Base-by-base conservation (phyloP, 2,888 invertebrate species). In the Tenodera sinensis region DNA sequence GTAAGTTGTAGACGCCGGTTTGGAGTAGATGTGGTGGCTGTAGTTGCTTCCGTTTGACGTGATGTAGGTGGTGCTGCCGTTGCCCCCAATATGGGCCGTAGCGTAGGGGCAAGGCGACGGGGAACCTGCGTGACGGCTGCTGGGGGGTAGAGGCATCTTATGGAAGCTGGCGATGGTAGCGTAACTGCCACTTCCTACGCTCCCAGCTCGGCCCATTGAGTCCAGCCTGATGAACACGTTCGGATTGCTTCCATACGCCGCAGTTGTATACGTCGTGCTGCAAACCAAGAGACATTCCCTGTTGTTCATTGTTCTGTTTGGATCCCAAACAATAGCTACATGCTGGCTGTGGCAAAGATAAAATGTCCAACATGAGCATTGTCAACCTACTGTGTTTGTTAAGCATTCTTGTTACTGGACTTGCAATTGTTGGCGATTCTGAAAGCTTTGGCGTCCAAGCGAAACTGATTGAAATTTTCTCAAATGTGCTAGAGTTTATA, bases 141-240 rank as follows among this genome's bases (percentile, higher is more conserved):
- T 84, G 25, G 82, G 71, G 28, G 90, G 89, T 27, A 95, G 94
- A 42, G 96, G 96, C 91, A 96, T 96, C 93, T 96, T 96, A 92
- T 97, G 97, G 91, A 97, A 94, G 93, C 97, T 97, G 90, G 97
- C 97, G 91, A 97, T 97, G 84, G 97, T 97, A 84, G 97, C 97
- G 92, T 97, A 97, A 91, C 97, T 97, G 90, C 97, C 97, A 89
- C 96, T 96, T 91, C 95, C 95, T 42, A 96, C 96, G 4, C 91
- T 90, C 92, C 97, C 96, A 89, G 96, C 96, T 87, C 97, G 96
- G 90, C 96, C 96, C 84, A 96, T 93, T 14, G 96, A 96, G 92
- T 96, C 96, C 91, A 97, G 94, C 87, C 97, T 95, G 81, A 97
- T 95, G 91, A 97, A 95, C 89, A 97, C 96, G 92, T 96, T 97